A percentile compares a stretch with the other conserved stretches of the same genome.
phyloP scores from a whole-genome alignment of 2,888 invertebrate species.

The Tolmerus cingulatus region DNA sequence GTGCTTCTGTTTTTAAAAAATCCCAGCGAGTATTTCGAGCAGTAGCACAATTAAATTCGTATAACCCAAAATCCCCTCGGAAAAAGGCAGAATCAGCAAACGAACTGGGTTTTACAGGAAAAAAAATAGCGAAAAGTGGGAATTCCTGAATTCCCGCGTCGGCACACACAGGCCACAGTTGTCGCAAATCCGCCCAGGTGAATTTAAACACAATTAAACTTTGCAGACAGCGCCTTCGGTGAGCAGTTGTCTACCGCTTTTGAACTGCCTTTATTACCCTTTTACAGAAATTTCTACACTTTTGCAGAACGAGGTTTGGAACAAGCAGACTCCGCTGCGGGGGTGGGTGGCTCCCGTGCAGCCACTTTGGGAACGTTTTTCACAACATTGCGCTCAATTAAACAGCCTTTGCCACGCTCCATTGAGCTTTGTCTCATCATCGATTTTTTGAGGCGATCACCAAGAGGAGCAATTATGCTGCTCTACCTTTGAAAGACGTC shows the following conservation, averaged over 20 bases:
- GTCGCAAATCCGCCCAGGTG: neutral
- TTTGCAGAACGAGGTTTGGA: neutral
- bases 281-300: neutral
- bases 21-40: neutral
- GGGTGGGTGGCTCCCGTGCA: neutral
- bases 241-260: neutral
- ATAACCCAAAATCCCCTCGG: neutral
- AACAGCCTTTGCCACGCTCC: slow-evolving; percentile 19
- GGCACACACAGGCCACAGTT: neutral
- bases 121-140: neutral
- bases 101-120: neutral
- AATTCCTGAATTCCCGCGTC: neutral
- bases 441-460: slow-evolving; percentile 12
- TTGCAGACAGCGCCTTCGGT: neutral
- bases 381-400: slow-evolving; percentile 38
- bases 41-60: neutral
- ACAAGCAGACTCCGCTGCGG: neutral
- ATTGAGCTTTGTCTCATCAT: slow-evolving; percentile 12
- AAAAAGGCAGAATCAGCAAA: neutral
- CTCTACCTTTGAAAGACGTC: neutral
- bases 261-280: neutral
- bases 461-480: neutral
- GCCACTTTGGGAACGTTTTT: slow-evolving; percentile 25
- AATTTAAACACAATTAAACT: neutral
- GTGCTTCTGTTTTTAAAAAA: neutral